phyloP scores from a whole-genome alignment of 2,113 vertebrate species.

The Rhagologus leucostigma region DNA sequence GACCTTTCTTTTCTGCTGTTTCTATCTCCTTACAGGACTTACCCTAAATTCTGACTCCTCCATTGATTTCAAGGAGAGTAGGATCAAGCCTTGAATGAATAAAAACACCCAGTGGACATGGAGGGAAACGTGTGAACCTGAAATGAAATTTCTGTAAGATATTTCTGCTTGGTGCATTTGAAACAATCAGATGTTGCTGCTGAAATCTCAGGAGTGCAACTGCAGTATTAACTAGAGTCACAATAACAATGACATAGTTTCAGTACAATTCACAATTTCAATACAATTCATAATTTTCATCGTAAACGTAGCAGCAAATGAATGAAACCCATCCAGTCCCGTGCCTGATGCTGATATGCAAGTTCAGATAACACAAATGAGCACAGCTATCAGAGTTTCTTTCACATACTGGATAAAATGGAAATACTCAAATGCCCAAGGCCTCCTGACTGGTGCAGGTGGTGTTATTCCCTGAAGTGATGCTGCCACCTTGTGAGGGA shows the following conservation, averaged over 20 bases:
- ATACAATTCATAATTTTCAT: not conserved
- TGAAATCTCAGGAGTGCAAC: not conserved
- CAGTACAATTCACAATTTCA: not conserved
- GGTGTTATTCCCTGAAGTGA: not conserved
- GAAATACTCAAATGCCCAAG: not conserved
- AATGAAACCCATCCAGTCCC: not conserved
- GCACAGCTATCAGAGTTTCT: not conserved
- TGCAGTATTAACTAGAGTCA: not conserved
- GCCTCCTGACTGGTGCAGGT: too few species aligned
- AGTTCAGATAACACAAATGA: not conserved
- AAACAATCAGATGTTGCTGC: not conserved
- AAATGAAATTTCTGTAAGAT: not conserved
- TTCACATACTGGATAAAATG: not conserved
- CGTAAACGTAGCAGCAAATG: not conserved
- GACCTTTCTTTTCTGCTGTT: not conserved
- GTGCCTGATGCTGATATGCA: not conserved
- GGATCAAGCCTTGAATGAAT: not conserved
- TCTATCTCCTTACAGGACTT: not conserved
- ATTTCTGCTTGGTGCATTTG: not conserved
- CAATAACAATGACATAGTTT: not conserved
- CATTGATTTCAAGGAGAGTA: not conserved
- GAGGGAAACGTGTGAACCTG: not conserved
- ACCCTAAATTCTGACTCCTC: not conserved
- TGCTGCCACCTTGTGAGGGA: slow-evolving; percentile 60
- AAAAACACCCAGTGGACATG: not conserved